Base-by-base conservation (phyloP, 2,113 vertebrate species). In the Centrocercus urophasianus region DNA sequence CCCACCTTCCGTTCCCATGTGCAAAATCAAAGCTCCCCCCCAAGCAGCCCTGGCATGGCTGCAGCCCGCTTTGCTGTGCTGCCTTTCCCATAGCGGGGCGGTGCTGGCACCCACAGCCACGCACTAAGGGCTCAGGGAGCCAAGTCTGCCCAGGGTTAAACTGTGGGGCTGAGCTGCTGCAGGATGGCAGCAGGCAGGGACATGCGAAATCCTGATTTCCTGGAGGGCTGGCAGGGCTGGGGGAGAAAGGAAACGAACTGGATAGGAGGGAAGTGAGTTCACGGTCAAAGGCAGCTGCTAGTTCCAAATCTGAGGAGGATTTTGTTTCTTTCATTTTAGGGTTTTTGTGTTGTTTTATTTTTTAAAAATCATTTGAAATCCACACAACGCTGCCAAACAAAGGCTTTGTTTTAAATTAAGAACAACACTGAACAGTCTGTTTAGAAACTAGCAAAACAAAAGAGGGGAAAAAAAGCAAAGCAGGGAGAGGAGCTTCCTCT, bases 51-150 rank as follows among this genome's bases (percentile, higher is more conserved):
- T 67, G 90, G 86, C 67, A 83, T 16, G 56, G 56, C 65, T 83
- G 59, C 43, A 57, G 14, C 40, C 17, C 61, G 5, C 34, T 69
- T 43, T 71, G 10, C 43, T 0, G 0, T 0, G 0, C 30, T 1
- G 1, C n/a, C 56, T 54, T 48, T 93, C 82, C 82, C 93, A 91
- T 65, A n/a, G 4, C 0, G 0, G 70, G 61, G n/a, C 6, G 21
- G 57, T 87, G 59, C 84, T 3, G 2, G 54, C 48, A 45, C 30
- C n/a, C 48, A 17, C 27, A 15, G n/a, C 25, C 59, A 52, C 22
- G 22, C 15, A 6, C 13, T 32, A 32, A 1, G 8, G 32, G 56
- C 75, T 92, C 30, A 72, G 69, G 57, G 43, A 85, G 34, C 27
- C 63, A 52, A 54, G 69, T 0, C 4, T 85, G n/a, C 9, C 1